These are phyloP conservation scores for Dicycla oo DNA, from an alignment of 2,888 invertebrate species.

Conservation along the genomic window DNA sequence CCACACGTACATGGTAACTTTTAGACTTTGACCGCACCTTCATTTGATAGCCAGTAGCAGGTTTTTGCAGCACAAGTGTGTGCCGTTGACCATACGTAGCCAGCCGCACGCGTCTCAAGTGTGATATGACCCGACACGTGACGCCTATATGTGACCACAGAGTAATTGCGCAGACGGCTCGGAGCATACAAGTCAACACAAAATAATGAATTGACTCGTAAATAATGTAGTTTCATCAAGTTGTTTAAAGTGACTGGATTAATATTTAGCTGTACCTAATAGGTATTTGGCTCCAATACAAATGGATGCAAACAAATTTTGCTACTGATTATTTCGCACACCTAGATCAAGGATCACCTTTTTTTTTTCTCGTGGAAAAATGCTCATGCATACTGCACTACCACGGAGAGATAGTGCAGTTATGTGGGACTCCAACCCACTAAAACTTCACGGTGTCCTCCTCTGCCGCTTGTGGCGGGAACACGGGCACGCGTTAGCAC, in stretches of 20 bases:
- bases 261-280: slow-evolving; percentile 9
- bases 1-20: not conserved
- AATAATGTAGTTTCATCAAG: slow-evolving; percentile 24
- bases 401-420: too few species aligned
- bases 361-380: too few species aligned
- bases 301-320: not conserved
- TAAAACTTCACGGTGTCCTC: too few species aligned
- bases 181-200: slow-evolving; percentile 35
- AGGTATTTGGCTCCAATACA: not conserved
- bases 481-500: too few species aligned
- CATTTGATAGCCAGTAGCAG: slow-evolving; percentile 25
- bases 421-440: too few species aligned
- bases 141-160: slow-evolving; percentile 68
- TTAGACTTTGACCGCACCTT: not conserved
- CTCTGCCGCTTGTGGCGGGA: too few species aligned
- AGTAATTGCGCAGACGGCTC: slow-evolving; percentile 64
- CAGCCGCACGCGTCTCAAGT: slow-evolving; percentile 74
- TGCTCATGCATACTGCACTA: too few species aligned
- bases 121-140: slow-evolving; percentile 77
- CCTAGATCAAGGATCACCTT: too few species aligned
- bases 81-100: slow-evolving; percentile 35
- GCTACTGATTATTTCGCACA: too few species aligned
- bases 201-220: slow-evolving; percentile 33
- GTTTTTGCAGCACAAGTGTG: slow-evolving; percentile 2
- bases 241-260: slow-evolving; percentile 24